A percentile compares a stretch with the other conserved stretches of the same genome.
Conservation (phyloP, 2,797 vertebrate genomes). For the Tachyglossus aculeatus region DNA sequence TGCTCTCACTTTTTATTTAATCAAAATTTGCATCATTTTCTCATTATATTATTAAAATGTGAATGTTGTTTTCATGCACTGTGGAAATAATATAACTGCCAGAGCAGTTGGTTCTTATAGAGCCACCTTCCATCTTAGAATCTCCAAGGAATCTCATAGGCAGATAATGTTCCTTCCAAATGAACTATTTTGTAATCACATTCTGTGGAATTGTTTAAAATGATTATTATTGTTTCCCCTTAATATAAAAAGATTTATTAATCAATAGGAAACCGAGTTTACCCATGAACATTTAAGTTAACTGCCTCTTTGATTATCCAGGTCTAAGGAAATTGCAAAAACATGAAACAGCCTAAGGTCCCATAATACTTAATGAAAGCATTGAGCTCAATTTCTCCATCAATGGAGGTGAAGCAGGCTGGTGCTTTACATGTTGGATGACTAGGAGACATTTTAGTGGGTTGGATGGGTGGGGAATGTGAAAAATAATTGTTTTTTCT, state of each 20-base stretch:
- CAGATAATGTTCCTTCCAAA: slow-evolving; percentile 56
- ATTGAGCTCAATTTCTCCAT: neutral
- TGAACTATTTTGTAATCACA: slow-evolving; percentile 52
- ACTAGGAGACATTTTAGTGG: too few relatives aligned
- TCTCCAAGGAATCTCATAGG: slow-evolving; percentile 43
- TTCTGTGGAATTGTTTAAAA: slow-evolving; percentile 48
- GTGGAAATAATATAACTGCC: slow-evolving; percentile 5
- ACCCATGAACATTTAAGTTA: slow-evolving; percentile 17
- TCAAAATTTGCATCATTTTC: slow-evolving; percentile 35
- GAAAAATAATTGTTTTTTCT: neutral
- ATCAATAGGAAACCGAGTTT: slow-evolving; percentile 1
- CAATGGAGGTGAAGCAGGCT: neutral
- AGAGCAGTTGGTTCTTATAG: neutral
- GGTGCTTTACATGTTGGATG: neutral
- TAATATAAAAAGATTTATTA: slow-evolving; percentile 57
- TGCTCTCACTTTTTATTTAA: slow-evolving; percentile 10
- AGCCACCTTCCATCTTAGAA: slow-evolving; percentile 11
- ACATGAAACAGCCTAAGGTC: slow-evolving; percentile 19
- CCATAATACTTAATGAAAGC: slow-evolving; percentile 6
- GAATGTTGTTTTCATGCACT: neutral
- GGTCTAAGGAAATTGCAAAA: slow-evolving; percentile 25
- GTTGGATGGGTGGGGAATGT: neutral
- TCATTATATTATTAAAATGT: slow-evolving; percentile 10
- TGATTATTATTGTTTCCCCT: slow-evolving; percentile 48
- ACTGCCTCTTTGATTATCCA: slow-evolving; percentile 35